Conservation (phyloP, 2,797 vertebrate species). For the Diceros bicornis region DNA sequence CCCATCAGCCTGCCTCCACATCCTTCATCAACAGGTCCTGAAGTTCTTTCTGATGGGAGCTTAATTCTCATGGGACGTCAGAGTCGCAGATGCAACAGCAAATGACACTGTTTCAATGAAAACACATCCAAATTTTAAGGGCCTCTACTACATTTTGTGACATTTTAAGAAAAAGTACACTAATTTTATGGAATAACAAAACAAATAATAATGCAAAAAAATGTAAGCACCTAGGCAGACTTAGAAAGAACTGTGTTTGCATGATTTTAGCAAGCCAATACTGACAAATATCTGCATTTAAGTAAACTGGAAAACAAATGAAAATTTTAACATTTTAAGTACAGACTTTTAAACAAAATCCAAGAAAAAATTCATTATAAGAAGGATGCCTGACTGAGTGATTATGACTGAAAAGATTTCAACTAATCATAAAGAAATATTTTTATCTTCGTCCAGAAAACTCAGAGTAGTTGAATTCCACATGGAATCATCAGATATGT, state of each 20-base stretch:
- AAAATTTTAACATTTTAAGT: constrained; percentile 34
- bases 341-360: constrained; percentile 5
- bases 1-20: neutral
- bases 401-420: neutral
- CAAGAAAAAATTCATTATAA: constrained; percentile 16
- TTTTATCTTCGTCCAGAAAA: constrained; percentile 78
- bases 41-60: neutral
- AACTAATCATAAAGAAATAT: constrained; percentile 8
- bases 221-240: neutral
- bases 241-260: neutral
- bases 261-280: constrained; percentile 35
- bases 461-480: constrained; percentile 82
- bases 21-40: neutral
- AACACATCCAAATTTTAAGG: neutral
- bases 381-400: neutral
- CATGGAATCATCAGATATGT: constrained; percentile 83
- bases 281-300: neutral
- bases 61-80: neutral
- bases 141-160: neutral
- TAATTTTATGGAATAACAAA: constrained; percentile 54
- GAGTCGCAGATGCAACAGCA: neutral
- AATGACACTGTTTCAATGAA: neutral
- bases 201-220: constrained; percentile 30
- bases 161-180: neutral
- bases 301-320: neutral